Evolutionary conservation across 2,888 invertebrate species (phyloP), one percentile per base, ranked within the genome.

Genomic region (Agapetus fuscipes): DNA sequence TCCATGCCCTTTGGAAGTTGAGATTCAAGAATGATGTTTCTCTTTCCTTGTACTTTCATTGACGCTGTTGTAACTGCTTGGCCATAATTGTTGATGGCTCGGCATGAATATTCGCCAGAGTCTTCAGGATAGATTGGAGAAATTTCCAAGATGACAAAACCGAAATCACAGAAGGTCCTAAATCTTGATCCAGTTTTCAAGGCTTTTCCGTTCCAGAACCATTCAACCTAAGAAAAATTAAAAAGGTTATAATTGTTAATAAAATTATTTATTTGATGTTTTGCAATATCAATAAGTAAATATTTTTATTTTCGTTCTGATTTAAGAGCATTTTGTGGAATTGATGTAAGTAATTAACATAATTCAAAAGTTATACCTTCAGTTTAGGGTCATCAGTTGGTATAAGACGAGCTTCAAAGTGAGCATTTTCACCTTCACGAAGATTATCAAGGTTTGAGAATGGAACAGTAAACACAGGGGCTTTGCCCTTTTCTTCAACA

Each of bases 41-140:
- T 76, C 60, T 91, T 91, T 56, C 91, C 89, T 64, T 85, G 85
- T 50, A 91, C 86, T 61, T 87, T 88, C 83, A 93, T 85, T 3
- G 80, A 72, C 27, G 89, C 84, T 25, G 83, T 86, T 7, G 91
- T 93, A 2, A 91, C 91, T 39, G 91, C 91, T 63, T 91, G 85
- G 31, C 91, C 91, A 51, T 86, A 88, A 50, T 89, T 84, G 53
- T 91, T 91, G 41, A 75, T 78, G 12, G 91, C 91, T 55, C 90
- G 76, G 64, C 91, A 91, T 33, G 85, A 80, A 56, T 87, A 89
- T 66, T 88, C 88, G 12, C 94, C 95, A 16, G 91, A 87, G 60
- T 97, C 96, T 70, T 94, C 93, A 1, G 93, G 91, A 59, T 94
- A 94, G 9, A 95, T 93, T 0, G 96, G 96, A 6, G 93, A 88